A percentile compares a stretch with the other conserved stretches of the same genome.
Evolutionary conservation across 2,797 vertebrate species (phyloP).

Genomic region (Amniataba percoides): DNA sequence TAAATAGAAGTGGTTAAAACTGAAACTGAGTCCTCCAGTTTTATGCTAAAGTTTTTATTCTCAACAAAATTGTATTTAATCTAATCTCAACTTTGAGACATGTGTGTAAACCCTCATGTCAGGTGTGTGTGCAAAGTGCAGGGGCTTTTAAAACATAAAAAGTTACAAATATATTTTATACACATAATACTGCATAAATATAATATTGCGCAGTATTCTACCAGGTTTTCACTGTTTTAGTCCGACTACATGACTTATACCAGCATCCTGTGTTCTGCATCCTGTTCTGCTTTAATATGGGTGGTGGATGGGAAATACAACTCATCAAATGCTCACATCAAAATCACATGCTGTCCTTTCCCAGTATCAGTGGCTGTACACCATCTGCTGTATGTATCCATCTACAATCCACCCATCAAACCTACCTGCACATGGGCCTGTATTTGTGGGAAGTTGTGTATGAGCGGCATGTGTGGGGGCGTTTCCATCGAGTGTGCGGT

Average conservation of each 20-base stretch:
- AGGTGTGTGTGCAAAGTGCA: neutral
- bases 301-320: neutral
- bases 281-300: neutral
- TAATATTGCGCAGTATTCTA: neutral
- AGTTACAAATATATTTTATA: no score
- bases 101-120: neutral
- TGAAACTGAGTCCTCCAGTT: neutral
- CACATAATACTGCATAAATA: no score
- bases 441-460: constrained; percentile 65
- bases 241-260: neutral
- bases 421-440: constrained; percentile 70
- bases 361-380: neutral
- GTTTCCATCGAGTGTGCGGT: constrained; percentile 75
- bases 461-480: constrained; percentile 43
- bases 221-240: neutral
- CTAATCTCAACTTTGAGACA: neutral
- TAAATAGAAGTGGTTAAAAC: no score
- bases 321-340: neutral
- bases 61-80: neutral
- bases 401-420: neutral
- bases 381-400: neutral
- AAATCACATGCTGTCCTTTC: neutral
- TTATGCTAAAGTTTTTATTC: neutral
- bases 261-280: neutral
- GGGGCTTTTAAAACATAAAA: neutral